These are phyloP conservation scores for Ormia ochracea DNA, from an alignment of 2,888 invertebrate species.

Conservation along the genomic window DNA sequence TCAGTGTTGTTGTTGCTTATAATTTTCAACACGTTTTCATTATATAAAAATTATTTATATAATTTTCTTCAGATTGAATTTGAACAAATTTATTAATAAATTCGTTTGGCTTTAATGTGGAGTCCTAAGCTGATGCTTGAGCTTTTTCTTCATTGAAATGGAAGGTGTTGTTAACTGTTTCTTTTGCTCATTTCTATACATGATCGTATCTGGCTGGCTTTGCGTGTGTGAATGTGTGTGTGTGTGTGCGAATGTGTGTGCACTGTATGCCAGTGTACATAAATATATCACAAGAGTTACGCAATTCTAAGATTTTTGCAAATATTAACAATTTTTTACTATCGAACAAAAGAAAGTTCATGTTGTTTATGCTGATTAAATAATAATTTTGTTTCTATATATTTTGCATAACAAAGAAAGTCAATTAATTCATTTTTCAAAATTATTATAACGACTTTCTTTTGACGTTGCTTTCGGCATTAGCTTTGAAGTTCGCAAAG, in stretches of 20 bases:
- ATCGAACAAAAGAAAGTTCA: slow-evolving; percentile 37
- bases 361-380: slow-evolving; percentile 9
- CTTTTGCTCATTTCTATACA: not conserved
- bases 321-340: not conserved
- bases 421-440: slow-evolving; percentile 6
- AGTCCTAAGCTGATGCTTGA: no score
- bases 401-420: slow-evolving; percentile 26
- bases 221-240: no score
- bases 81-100: no score
- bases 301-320: not conserved
- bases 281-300: no score
- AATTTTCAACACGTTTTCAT: no score
- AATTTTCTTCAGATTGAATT: no score
- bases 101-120: no score
- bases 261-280: no score
- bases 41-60: no score
- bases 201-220: not conserved
- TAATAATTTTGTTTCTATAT: not conserved
- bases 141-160: not conserved
- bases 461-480: slow-evolving; percentile 1
- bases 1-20: no score
- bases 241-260: no score
- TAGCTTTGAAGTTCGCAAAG: not conserved
- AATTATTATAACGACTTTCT: slow-evolving; percentile 25
- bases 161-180: not conserved